These are phyloP conservation scores for Tiliacea citrago DNA, from an alignment of 2,888 invertebrate genomes.

Conservation along the genomic window DNA sequence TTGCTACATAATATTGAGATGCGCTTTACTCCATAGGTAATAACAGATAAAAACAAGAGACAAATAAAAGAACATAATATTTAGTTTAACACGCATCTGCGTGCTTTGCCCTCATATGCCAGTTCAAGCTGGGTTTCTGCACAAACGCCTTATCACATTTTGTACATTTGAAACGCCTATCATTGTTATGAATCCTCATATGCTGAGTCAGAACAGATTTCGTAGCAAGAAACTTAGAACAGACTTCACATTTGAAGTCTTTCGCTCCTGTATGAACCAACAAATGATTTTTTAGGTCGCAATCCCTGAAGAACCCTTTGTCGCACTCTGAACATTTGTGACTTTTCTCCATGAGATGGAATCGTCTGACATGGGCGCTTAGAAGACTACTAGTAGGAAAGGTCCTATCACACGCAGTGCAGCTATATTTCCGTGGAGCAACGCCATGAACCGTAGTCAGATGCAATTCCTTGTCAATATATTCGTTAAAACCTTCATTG, in stretches of 20 bases:
- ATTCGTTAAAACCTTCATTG: slow-evolving; percentile 68
- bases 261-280: slow-evolving; percentile 82
- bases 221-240: slow-evolving; percentile 75
- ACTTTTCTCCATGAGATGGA: slow-evolving; percentile 70
- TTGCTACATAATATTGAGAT: background rate
- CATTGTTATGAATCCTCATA: slow-evolving; percentile 74
- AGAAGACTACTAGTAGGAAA: slow-evolving; percentile 32
- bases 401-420: slow-evolving; percentile 50
- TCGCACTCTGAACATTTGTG: slow-evolving; percentile 68
- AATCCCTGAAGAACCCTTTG: slow-evolving; percentile 62
- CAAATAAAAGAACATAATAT: background rate
- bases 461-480: slow-evolving; percentile 67
- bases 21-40: background rate
- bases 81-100: background rate
- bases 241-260: slow-evolving; percentile 80
- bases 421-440: slow-evolving; percentile 20
- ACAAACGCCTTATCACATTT: slow-evolving; percentile 67
- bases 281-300: slow-evolving; percentile 77
- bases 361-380: slow-evolving; percentile 43
- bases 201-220: slow-evolving; percentile 77
- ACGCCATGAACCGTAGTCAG: slow-evolving; percentile 56
- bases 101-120: slow-evolving; percentile 74
- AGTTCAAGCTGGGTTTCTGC: slow-evolving; percentile 70
- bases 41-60: background rate
- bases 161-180: slow-evolving; percentile 67